Evolutionary conservation across 1,140 invertebrate genomes (phyloP).

Genomic region (Drosophila biarmipes): DNA sequence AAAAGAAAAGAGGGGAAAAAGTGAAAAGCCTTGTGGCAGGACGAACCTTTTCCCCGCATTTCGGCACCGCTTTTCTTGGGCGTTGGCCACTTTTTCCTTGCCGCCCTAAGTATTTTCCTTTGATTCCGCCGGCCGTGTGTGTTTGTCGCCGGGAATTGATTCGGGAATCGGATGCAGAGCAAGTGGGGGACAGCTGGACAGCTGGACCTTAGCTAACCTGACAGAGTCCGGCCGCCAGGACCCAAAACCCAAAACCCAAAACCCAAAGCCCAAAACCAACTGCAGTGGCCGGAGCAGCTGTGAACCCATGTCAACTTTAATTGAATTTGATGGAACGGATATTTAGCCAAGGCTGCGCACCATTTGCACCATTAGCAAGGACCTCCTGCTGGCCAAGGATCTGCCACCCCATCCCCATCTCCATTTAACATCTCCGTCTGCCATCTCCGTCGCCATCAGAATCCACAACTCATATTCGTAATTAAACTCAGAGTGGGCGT

Average conservation of each 20-base stretch:
- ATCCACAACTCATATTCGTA: conserved; percentile 23
- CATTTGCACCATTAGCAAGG: conserved; percentile 57
- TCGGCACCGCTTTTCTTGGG: conserved; percentile 30
- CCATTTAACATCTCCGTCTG: background rate
- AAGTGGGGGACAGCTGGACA: conserved; percentile 5
- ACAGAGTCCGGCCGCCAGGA: conserved; percentile 3
- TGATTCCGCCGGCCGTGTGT: conserved; percentile 45
- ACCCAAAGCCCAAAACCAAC: conserved; percentile 2
- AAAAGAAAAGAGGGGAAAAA: background rate
- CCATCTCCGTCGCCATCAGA: background rate
- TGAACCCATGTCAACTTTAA: conserved; percentile 80
- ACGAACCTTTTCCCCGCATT: conserved; percentile 29
- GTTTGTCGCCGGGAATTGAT: conserved; percentile 70
- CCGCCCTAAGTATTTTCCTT: conserved; percentile 23
- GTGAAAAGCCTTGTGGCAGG: conserved; percentile 37
- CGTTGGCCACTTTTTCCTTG: conserved; percentile 54
- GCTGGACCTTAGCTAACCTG: background rate
- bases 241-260: background rate
- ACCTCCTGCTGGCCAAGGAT: background rate
- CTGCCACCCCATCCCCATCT: background rate
- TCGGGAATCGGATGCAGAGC: conserved; percentile 58
- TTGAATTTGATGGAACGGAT: conserved; percentile 81
- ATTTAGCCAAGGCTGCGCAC: conserved; percentile 64
- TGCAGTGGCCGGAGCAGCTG: conserved; percentile 44
- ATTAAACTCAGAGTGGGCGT: conserved; percentile 10